These are phyloP conservation scores for Atrichornis clamosus DNA, from an alignment of 2,113 vertebrate genomes.

Conservation along the genomic window DNA sequence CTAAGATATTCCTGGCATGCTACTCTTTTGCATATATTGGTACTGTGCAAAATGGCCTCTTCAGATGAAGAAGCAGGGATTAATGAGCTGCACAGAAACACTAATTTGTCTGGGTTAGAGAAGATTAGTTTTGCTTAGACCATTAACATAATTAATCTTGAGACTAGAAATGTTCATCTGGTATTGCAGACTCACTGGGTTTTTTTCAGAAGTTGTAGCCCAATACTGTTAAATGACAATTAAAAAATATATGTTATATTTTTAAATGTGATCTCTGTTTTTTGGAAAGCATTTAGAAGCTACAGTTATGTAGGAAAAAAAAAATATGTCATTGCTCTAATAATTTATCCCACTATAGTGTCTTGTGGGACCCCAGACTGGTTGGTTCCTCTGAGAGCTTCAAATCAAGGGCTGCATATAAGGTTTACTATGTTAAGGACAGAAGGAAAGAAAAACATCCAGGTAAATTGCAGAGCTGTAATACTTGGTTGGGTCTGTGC, in stretches of 20 bases:
- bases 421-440: background rate
- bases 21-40: background rate
- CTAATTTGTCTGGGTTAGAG: constrained; percentile 61
- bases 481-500: background rate
- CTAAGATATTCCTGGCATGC: background rate
- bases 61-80: constrained; percentile 43
- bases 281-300: background rate
- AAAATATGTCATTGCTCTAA: background rate
- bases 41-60: constrained; percentile 17
- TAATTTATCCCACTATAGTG: background rate
- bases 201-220: background rate
- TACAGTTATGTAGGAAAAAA: background rate
- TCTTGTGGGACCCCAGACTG: background rate
- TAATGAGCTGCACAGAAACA: constrained; percentile 54
- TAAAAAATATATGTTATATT: background rate
- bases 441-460: background rate
- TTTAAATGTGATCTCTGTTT: background rate
- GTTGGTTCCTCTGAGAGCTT: background rate
- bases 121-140: constrained; percentile 51
- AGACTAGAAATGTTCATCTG: constrained; percentile 16
- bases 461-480: background rate
- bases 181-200: background rate
- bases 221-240: background rate
- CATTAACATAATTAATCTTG: constrained; percentile 34
- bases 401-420: background rate